These are phyloP conservation scores for Bruchidius siliquastri DNA, from an alignment of 2,888 invertebrate genomes.

Conservation along the genomic window DNA sequence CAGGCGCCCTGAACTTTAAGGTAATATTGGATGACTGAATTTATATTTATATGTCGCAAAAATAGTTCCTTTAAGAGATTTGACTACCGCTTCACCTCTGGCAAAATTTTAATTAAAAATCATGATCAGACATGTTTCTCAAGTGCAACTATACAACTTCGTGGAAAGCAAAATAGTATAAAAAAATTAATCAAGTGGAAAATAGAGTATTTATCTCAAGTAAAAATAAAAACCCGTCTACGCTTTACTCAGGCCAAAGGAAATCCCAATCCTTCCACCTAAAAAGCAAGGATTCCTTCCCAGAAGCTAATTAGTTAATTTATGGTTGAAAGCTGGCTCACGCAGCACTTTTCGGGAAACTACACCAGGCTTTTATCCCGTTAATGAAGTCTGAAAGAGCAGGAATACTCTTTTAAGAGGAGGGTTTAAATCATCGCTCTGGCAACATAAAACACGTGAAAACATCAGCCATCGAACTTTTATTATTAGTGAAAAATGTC, in stretches of 20 bases:
- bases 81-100: too few relatives aligned
- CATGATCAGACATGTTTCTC: too few relatives aligned
- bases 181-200: too few relatives aligned
- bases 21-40: too few relatives aligned
- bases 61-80: too few relatives aligned
- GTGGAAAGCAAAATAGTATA: too few relatives aligned
- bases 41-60: too few relatives aligned
- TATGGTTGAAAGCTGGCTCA: background rate
- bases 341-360: background rate
- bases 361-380: background rate
- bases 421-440: background rate
- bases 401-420: background rate
- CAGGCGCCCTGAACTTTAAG: too few relatives aligned
- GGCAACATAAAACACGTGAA: background rate
- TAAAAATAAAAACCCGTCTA: background rate
- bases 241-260: background rate
- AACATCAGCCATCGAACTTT: background rate
- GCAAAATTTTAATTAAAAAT: too few relatives aligned
- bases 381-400: background rate
- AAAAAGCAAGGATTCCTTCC: background rate
- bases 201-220: too few relatives aligned
- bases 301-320: background rate
- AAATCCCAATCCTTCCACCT: background rate
- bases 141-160: too few relatives aligned
- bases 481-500: background rate